Base-by-base conservation (phyloP, 2,113 vertebrate species). In the Pampusana beccarii region DNA sequence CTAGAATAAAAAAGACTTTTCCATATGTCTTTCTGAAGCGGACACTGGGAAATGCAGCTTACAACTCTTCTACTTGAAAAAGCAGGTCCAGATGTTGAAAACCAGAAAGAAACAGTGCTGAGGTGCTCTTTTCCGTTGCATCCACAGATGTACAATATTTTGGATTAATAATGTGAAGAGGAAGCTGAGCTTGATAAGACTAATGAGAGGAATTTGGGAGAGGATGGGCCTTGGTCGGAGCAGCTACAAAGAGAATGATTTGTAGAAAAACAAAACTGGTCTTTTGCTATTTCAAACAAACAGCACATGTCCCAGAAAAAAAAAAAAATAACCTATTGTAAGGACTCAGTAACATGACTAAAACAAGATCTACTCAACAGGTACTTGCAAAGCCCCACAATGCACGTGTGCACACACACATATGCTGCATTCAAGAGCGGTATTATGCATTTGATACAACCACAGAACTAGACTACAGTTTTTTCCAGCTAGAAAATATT, bases 401-500 rank as follows among this genome's bases (percentile, higher is more conserved):
- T 13, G 14, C 44, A 46, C 5, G 3, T 14, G 0, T 7, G 9
- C 2, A 2, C 7, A 14, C 6, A 20, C 46, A 50, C 16, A 42
- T 7, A 8, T 69, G 24, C 24, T 70, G n/a, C 24, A 28, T 53
- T 53, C 8, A 16, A 53, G 51, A 53, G 26, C 51, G 28, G 26
- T 53, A 53, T 26, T 53, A 53, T 26, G 51, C 36, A 16, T 50
- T 79, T 70, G 6, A 34, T 51, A 24, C 12, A 72, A 46, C 20
- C 8, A 42, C 33, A 82, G 25, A 84, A 75, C 28, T 51, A 77
- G 33, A 40, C 10, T 62, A 33, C 23, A 78, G n/a, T 1, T 70
- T 66, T 70, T 86, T 62, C 36, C 10, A 54, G 19, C 4, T 15
- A 54, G 50, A 69, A 82, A 60, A 61, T 38, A 2, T 53, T 5